phyloP scores from a whole-genome alignment of 2,113 vertebrate species.

The Zosterops lateralis region DNA sequence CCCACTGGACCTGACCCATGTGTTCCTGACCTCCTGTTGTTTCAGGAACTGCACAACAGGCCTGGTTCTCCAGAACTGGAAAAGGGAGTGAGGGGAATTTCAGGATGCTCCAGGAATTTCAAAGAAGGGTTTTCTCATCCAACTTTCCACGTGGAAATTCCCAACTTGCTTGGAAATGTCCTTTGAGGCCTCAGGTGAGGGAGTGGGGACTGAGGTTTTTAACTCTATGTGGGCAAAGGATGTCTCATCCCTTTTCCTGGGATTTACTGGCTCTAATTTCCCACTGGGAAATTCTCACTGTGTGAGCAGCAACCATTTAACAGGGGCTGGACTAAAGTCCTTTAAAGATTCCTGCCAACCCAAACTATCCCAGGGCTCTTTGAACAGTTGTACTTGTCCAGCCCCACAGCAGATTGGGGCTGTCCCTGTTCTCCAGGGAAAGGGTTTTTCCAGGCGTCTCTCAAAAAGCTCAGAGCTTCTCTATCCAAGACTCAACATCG shows the following conservation, averaged over 20 bases:
- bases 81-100: background rate
- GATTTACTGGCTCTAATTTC: background rate
- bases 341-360: background rate
- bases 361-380: background rate
- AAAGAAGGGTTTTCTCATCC: background rate
- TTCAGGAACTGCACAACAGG: background rate
- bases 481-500: background rate
- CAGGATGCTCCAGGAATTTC: background rate
- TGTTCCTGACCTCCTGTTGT: background rate
- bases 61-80: background rate
- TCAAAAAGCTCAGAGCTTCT: background rate
- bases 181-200: background rate
- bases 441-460: background rate
- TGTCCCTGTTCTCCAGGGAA: background rate
- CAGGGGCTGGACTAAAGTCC: background rate
- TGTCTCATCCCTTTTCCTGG: background rate
- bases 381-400: background rate
- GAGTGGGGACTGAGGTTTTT: background rate
- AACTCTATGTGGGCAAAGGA: background rate
- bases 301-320: background rate
- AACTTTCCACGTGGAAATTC: background rate
- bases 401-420: background rate
- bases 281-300: background rate
- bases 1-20: background rate
- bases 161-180: background rate